Conservation (phyloP, 2,113 vertebrate genomes). For the Anoplopoma fimbria region DNA sequence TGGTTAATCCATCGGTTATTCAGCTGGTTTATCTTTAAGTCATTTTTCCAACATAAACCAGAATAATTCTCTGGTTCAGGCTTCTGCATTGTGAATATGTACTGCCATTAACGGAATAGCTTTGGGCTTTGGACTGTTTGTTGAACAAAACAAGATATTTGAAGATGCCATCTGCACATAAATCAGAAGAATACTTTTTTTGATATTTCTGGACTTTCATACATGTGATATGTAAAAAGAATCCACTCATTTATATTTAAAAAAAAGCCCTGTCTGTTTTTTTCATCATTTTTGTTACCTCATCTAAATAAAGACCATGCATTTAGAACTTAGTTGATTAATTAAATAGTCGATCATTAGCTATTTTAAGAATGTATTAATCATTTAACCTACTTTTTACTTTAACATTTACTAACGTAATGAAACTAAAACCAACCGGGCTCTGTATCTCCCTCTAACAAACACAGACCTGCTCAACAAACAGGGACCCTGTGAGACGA, state of each 20-base stretch:
- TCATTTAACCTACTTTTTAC: background rate
- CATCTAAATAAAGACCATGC: background rate
- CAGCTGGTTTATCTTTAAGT: background rate
- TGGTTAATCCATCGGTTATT: background rate
- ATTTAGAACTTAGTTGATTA: background rate
- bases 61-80: background rate
- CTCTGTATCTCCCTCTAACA: background rate
- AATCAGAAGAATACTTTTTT: background rate
- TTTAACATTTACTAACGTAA: background rate
- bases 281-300: background rate
- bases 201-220: background rate
- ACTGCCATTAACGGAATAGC: background rate
- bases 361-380: background rate
- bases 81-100: background rate
- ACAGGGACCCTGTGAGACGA: background rate
- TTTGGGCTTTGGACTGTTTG: background rate
- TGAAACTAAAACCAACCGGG: background rate
- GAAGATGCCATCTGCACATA: background rate
- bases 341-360: background rate
- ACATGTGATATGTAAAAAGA: no score
- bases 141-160: background rate
- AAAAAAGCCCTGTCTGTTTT: no score
- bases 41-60: background rate
- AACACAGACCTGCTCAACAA: slow-evolving; percentile 5
- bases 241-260: no score